Percentiles rank a stretch among this genome's conserved stretches.
These are phyloP conservation scores for Gambusia yucatana DNA, from an alignment of 2,797 vertebrate genomes.

Conservation along the genomic window DNA sequence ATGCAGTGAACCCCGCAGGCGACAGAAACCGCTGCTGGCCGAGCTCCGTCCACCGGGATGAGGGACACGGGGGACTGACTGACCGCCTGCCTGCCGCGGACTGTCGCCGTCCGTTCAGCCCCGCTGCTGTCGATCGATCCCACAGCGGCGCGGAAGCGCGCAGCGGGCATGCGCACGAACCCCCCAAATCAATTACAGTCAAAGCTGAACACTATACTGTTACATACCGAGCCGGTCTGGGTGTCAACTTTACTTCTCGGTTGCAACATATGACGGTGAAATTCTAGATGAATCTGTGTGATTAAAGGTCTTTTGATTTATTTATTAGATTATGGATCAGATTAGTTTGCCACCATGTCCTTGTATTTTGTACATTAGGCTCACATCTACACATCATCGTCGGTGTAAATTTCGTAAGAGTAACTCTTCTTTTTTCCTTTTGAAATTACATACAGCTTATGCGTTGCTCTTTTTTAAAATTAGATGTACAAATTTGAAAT, in stretches of 20 bases:
- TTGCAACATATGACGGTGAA: neutral
- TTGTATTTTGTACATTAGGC: neutral
- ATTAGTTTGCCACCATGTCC: neutral
- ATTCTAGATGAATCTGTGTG: neutral
- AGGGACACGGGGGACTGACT: neutral
- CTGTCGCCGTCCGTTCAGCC: slow-evolving; percentile 2
- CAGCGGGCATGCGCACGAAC: slow-evolving; percentile 18
- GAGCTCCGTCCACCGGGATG: slow-evolving; percentile 19
- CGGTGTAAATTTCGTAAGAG: neutral
- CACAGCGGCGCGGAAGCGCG: slow-evolving; percentile 30
- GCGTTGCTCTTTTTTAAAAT: neutral
- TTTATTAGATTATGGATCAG: neutral
- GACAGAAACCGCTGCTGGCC: neutral
- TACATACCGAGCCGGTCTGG: neutral
- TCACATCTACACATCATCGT: neutral
- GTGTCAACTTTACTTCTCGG: neutral
- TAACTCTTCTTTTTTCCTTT: neutral
- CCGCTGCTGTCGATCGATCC: slow-evolving; percentile 34
- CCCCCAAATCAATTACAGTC: slow-evolving; percentile 11
- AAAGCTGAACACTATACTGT: neutral
- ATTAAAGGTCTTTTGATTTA: neutral
- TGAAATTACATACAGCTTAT: neutral
- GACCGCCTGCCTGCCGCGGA: neutral
- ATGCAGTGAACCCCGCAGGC: neutral
- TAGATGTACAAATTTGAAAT: neutral